These are phyloP conservation scores for Apodemia mormo DNA, from an alignment of 2,888 invertebrate species.

Conservation along the genomic window DNA sequence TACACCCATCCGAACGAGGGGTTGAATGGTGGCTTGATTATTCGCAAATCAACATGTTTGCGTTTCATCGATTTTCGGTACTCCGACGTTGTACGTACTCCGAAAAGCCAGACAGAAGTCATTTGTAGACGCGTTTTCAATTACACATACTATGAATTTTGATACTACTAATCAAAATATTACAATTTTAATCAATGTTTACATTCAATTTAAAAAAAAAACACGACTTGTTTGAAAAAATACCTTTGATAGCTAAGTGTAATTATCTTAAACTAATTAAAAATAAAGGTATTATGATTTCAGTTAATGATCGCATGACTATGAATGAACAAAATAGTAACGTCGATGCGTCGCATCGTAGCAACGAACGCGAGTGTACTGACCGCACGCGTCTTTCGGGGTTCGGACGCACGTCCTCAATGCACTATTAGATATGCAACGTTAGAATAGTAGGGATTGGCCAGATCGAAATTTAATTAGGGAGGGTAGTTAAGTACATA, in stretches of 20 bases:
- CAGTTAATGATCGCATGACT: not conserved
- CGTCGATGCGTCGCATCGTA: slow-evolving; percentile 55
- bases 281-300: not conserved
- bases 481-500: slow-evolving; percentile 29
- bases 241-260: not conserved
- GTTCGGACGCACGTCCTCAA: slow-evolving; percentile 57
- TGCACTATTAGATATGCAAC: slow-evolving; percentile 55
- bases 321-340: slow-evolving; percentile 41
- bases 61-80: slow-evolving; percentile 69
- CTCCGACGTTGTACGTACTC: slow-evolving; percentile 39
- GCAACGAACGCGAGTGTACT: slow-evolving; percentile 74
- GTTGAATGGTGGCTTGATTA: slow-evolving; percentile 69
- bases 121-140: slow-evolving; percentile 11
- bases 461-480: slow-evolving; percentile 37
- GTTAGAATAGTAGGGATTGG: slow-evolving; percentile 65
- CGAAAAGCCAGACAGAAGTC: slow-evolving; percentile 31
- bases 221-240: slow-evolving; percentile 43
- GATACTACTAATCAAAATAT: not conserved
- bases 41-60: slow-evolving; percentile 77
- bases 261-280: not conserved
- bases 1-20: slow-evolving; percentile 59
- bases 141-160: not conserved
- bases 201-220: not conserved
- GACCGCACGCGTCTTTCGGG: slow-evolving; percentile 65
- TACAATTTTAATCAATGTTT: not conserved